Evolutionary conservation across 2,888 invertebrate genomes (phyloP).

Genomic region (Lordiphosa andalusiaca): DNA sequence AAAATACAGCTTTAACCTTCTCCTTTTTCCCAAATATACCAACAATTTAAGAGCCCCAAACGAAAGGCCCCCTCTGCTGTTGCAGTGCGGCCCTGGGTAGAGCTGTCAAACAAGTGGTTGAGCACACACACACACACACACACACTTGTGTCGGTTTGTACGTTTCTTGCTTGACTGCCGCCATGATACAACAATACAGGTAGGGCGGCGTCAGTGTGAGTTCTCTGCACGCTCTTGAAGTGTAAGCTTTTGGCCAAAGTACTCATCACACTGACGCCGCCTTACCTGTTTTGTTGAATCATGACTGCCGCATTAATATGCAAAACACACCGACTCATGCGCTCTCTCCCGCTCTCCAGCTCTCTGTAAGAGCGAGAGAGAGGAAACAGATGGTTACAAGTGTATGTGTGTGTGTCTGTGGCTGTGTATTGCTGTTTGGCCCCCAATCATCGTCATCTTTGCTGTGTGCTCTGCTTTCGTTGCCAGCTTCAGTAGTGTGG

Average conservation of each 20-base stretch:
- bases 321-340: constrained; percentile 45
- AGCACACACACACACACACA: constrained; percentile 9
- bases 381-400: constrained; percentile 42
- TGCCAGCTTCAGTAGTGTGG: constrained; percentile 44
- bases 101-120: constrained; percentile 70
- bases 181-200: neutral
- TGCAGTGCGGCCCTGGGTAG: constrained; percentile 12
- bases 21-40: no score
- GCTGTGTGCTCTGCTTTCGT: constrained; percentile 63
- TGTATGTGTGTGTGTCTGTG: no score
- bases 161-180: constrained; percentile 42
- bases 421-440: no score
- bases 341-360: constrained; percentile 19
- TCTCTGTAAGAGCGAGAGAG: constrained; percentile 27
- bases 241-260: no score
- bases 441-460: constrained; percentile 53
- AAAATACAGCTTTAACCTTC: no score
- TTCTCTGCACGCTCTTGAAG: no score
- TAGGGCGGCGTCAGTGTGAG: no score
- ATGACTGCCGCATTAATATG: constrained; percentile 54
- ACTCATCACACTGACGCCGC: no score
- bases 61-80: no score
- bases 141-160: constrained; percentile 13
- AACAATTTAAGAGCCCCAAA: no score
- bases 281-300: no score